phyloP scores from a whole-genome alignment of 2,113 vertebrate genomes.

The Siniperca knerii region DNA sequence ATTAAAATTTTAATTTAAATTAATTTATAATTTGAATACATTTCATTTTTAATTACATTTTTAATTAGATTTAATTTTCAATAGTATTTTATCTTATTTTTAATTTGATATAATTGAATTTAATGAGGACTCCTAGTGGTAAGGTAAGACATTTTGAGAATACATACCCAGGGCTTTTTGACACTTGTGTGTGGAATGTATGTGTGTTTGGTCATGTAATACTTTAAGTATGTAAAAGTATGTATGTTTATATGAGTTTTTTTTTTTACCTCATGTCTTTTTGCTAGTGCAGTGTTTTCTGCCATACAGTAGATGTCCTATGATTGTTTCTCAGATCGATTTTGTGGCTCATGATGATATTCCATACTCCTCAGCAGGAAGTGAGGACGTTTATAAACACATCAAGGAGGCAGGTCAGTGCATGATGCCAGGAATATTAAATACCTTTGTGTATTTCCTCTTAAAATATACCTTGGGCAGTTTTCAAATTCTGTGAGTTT shows the following conservation, averaged over 20 bases:
- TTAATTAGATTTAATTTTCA: no score
- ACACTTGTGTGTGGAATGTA: background rate
- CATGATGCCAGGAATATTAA: background rate
- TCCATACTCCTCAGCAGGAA: constrained; percentile 98
- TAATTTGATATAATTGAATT: background rate
- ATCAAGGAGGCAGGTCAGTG: constrained; percentile 97
- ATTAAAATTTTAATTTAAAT: background rate
- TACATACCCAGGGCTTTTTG: background rate
- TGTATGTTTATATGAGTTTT: background rate
- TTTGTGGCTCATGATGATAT: constrained; percentile 99
- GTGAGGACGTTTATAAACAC: constrained; percentile 98
- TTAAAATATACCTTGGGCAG: background rate
- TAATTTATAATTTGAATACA: background rate
- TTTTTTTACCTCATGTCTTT: constrained; percentile 5
- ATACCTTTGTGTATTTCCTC: background rate
- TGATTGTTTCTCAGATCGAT: constrained; percentile 90
- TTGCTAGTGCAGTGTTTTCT: constrained; percentile 20
- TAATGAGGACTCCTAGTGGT: background rate
- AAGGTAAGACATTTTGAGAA: background rate
- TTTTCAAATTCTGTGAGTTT: background rate
- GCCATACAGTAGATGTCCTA: constrained; percentile 36
- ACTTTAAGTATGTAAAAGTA: background rate
- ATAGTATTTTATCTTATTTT: no score
- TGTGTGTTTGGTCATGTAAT: background rate
- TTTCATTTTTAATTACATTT: background rate